These are phyloP conservation scores for Calyptommatus sinebrachiatus DNA, from an alignment of 2,113 vertebrate genomes.

Conservation along the genomic window DNA sequence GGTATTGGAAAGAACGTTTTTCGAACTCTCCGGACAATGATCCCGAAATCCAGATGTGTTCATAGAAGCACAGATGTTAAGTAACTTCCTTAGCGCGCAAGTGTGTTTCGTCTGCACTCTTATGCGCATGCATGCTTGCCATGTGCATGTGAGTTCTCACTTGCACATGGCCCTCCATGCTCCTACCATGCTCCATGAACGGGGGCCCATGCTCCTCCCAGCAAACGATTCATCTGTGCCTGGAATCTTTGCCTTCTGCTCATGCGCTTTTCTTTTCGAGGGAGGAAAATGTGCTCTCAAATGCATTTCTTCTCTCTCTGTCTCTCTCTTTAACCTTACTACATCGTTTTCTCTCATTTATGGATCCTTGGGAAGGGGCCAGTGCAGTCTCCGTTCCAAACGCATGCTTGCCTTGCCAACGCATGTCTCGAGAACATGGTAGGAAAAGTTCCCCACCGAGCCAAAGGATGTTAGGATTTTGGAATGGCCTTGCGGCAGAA, in stretches of 20 bases:
- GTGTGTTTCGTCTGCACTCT: no score
- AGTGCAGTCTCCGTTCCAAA: fast-evolving
- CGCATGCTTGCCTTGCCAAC: slow-evolving; percentile 41
- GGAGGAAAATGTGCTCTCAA: not conserved
- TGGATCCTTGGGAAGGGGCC: slow-evolving; percentile 47
- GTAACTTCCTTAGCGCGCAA: no score
- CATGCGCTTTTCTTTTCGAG: not conserved
- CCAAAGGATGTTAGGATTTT: slow-evolving; percentile 16
- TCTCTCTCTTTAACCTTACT: not conserved
- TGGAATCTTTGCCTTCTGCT: not conserved
- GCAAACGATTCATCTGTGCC: not conserved
- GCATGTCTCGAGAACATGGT: slow-evolving; percentile 27
- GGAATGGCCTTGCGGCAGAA: slow-evolving; percentile 18
- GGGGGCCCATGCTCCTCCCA: not conserved
- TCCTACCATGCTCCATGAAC: no score
- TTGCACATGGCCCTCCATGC: no score
- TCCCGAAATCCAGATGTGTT: no score
- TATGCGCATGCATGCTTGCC: no score
- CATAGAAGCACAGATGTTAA: no score
- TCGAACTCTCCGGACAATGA: no score
- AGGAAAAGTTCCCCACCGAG: slow-evolving; percentile 23
- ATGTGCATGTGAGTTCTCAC: no score
- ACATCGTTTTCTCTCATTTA: not conserved
- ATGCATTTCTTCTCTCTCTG: not conserved
- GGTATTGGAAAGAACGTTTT: no score